phyloP scores from a whole-genome alignment of 2,797 vertebrate species.

The Balearica regulorum region DNA sequence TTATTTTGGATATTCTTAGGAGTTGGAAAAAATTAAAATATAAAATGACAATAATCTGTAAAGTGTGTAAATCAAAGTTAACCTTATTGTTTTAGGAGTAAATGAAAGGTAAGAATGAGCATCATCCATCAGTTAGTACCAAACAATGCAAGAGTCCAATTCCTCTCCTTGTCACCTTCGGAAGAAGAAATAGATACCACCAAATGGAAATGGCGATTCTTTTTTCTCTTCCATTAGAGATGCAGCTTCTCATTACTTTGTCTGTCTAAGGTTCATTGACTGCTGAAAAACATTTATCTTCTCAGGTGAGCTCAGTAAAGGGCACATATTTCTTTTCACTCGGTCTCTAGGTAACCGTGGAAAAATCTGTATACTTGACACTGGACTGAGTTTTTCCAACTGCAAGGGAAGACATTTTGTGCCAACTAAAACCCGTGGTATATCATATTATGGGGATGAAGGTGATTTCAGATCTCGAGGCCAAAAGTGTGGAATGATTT shows the following conservation, averaged over 20 bases:
- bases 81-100: not conserved
- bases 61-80: not conserved
- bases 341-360: not conserved
- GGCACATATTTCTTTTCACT: not conserved
- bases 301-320: not conserved
- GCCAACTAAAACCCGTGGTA: not conserved
- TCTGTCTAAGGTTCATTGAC: not conserved
- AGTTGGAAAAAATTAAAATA: not conserved
- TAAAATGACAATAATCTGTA: not conserved
- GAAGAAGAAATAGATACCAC: not conserved
- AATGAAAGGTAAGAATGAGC: not conserved
- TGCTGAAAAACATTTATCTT: not conserved
- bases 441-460: not conserved
- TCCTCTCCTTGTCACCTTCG: not conserved
- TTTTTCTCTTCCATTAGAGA: not conserved
- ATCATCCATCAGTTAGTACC: not conserved
- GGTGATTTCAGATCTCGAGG: not conserved
- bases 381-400: not conserved
- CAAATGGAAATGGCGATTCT: not conserved
- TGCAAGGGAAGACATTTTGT: not conserved
- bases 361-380: not conserved
- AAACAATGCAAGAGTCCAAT: not conserved
- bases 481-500: not conserved
- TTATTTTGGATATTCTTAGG: not conserved
- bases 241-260: not conserved